Conservation (phyloP, 1,140 invertebrate genomes). For the Dendroctonus valens region DNA sequence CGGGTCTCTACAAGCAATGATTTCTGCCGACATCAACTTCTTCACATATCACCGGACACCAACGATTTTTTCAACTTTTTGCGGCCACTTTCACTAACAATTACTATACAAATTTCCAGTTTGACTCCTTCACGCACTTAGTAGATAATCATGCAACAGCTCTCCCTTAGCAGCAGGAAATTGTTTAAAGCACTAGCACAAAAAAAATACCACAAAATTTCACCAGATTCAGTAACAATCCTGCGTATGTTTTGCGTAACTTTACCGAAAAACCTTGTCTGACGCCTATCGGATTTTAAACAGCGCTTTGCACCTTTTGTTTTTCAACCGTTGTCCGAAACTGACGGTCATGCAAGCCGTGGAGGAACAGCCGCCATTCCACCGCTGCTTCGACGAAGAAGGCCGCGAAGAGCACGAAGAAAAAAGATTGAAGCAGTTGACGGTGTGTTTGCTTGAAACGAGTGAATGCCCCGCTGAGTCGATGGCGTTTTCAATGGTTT, state of each 20-base stretch:
- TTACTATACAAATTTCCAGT: too few relatives aligned
- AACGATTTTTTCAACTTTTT: constrained; percentile 4
- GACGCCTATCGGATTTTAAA: constrained; percentile 19
- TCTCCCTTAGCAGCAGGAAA: neutral
- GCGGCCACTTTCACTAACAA: constrained; percentile 19
- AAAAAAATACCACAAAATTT: constrained; percentile 4
- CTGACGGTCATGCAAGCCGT: constrained; percentile 13
- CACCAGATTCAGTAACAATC: neutral
- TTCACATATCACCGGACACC: constrained; percentile 12
- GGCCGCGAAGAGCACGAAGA: constrained; percentile 10
- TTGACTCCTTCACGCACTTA: neutral
- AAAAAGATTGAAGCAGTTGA: constrained; percentile 12
- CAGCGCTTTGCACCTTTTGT: constrained; percentile 26
- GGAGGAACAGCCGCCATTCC: constrained; percentile 22
- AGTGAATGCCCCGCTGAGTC: constrained; percentile 24
- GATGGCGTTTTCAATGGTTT: constrained; percentile 8
- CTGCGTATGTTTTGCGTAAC: constrained; percentile 14
- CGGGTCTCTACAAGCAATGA: constrained; percentile 2
- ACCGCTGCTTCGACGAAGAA: constrained; percentile 21
- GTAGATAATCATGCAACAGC: neutral
- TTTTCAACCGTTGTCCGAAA: constrained; percentile 18
- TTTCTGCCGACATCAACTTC: constrained; percentile 12
- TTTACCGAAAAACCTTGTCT: constrained; percentile 16
- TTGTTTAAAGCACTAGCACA: neutral
- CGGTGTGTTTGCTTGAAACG: constrained; percentile 26